Base-by-base conservation (phyloP, 2,113 vertebrate genomes). In the Protobothrops flavoviridis region DNA sequence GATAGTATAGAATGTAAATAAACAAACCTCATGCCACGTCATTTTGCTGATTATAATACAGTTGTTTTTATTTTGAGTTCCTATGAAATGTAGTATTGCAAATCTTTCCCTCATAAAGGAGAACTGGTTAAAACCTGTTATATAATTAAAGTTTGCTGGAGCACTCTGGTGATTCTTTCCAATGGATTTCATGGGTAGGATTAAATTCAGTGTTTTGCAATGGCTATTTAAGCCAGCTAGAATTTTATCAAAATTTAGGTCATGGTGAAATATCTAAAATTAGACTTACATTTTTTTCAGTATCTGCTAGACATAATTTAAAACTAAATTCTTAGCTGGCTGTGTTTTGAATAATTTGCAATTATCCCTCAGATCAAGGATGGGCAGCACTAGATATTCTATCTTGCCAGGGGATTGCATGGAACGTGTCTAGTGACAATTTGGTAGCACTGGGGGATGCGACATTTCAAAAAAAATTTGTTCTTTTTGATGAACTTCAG, bases 1-100 rank as follows among this genome's bases (percentile, higher is more conserved):
- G 59, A 52, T 87, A 97, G 96, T 53, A 43, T 74, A 43, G 3
- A 43, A 91, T 88, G 95, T 94, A 97, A 96, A 96, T 95, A 94
- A 95, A 91, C 48, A 87, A 87, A 94, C 4, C 11, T 13, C 0
- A 23, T 7, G 88, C 94, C 91, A 33, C 39, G 55, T 94, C 90
- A 85, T 94, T 94, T 93, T 64, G 87, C 91, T 0, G 39, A 17
- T 61, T 55, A 89, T 95, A 96, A 95, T 97, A 94, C 92, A 94
- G 94, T 81, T 59, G 86, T 5, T 48, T 56, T 74, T 87, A 93
- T 93, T 93, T 92, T 85, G 61, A 92, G 90, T 93, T 87, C 87
- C 91, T 92, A 89, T 94, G 90, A n/a, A 93, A 43, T 0, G 2
- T 90, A 91, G 4, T 64, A 91, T 53, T 74, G 64, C 33, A 93